A percentile compares a stretch with the other conserved stretches of the same genome.
phyloP scores from a whole-genome alignment of 1,140 invertebrate genomes.

The Drosophila pseudoobscura region DNA sequence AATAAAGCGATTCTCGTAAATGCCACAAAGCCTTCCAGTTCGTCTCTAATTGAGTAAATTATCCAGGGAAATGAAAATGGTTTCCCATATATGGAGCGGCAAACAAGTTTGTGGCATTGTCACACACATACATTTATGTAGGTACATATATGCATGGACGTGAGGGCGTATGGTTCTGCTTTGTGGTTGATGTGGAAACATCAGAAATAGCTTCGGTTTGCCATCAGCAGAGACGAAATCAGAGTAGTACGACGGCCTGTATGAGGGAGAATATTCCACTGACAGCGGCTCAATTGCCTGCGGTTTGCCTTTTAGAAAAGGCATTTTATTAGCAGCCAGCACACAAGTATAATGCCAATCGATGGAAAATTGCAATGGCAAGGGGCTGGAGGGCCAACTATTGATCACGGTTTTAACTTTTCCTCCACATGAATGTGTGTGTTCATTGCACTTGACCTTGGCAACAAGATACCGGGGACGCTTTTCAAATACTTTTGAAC shows the following conservation, averaged over 20 bases:
- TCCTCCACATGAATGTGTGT: not conserved
- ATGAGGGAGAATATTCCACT: constrained; percentile 22
- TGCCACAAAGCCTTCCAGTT: constrained; percentile 78
- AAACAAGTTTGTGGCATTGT: constrained; percentile 42
- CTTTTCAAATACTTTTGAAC: constrained; percentile 42
- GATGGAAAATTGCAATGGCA: not conserved
- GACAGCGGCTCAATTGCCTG: constrained; percentile 43
- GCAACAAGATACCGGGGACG: constrained; percentile 7
- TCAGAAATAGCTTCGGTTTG: constrained; percentile 35
- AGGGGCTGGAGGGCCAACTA: not conserved
- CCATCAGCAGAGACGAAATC: constrained; percentile 13
- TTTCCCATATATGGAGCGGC: constrained; percentile 35
- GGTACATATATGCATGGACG: not conserved
- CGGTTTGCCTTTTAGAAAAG: constrained; percentile 51
- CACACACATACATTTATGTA: constrained; percentile 3
- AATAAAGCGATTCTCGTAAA: constrained; percentile 77
- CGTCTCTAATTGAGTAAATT: constrained; percentile 77
- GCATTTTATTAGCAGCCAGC: constrained; percentile 55
- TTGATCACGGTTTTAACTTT: constrained; percentile 2
- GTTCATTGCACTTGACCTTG: constrained; percentile 23
- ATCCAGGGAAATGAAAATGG: constrained; percentile 74
- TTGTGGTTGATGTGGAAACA: constrained; percentile 52
- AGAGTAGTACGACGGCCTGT: no score
- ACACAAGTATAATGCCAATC: constrained; percentile 40
- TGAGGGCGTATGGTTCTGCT: constrained; percentile 20